Base-by-base conservation (phyloP, 2,888 invertebrate species). In the Machimus rusticus region DNA sequence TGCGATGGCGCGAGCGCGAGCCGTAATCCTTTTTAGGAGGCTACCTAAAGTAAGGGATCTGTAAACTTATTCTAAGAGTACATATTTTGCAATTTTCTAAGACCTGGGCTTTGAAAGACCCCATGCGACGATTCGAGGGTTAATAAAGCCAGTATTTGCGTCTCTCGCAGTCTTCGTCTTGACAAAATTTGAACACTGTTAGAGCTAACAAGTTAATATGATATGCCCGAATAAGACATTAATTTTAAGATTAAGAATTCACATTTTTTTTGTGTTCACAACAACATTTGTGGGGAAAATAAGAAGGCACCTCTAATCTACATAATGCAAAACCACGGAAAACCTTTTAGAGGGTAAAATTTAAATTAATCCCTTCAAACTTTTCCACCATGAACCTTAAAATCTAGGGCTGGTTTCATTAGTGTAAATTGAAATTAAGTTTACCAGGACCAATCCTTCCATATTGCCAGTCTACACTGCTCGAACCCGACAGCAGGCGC, bases 361-460 rank as follows among this genome's bases (percentile, higher is more conserved):
- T 86, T 37, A 86, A 86, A 77, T 86, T 86, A 86, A 86, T 86
- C 66, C 78, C 23, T 34, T 78, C 51, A 78, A 86, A 74, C 46
- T 86, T 76, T 76, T 86, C 76, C 34, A n/a, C 55, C 23, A 23
- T n/a, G 19, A 39, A 74, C 57, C 86, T 31, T 77, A 76, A 74
- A 77, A 55, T 51, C 51, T 86, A 37, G 55, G 78, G 37, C 78
- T 55, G 57, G 51, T 86, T 86, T 77, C 86, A 55, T 86, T 86
- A 78, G 86, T 57, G 77, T 55, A 86, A 86, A 86, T 77, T 86
- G 86, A 77, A 86, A 86, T 86, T 76, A 86, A 77, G 77, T 77
- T 86, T 77, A 37, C 34, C 86, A 9, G 55, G 37, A 78, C 78
- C 51, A 86, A 86, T 86, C 86, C 84, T 43, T 66, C 43, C 84